phyloP scores from a whole-genome alignment of 2,888 invertebrate genomes.

The Camptogramma bilineatum region DNA sequence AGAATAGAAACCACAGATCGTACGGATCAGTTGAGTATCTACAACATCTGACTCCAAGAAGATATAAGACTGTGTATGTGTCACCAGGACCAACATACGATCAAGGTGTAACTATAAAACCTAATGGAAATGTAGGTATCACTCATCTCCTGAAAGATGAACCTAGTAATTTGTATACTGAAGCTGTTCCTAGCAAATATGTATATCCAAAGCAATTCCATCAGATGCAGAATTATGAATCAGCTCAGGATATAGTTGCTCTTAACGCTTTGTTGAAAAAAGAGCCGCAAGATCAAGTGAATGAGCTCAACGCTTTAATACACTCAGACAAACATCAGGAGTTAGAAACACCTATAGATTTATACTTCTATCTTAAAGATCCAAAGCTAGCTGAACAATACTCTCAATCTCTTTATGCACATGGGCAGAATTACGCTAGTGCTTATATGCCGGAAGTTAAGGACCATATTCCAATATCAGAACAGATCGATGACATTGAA shows the following conservation, averaged over 20 bases:
- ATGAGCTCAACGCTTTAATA: conserved; percentile 79
- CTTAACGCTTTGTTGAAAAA: conserved; percentile 79
- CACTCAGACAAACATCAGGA: conserved; percentile 51
- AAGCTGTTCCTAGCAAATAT: conserved; percentile 64
- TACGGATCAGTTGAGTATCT: conserved; percentile 67
- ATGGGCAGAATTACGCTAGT: conserved; percentile 57
- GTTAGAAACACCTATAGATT: conserved; percentile 66
- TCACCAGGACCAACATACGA: conserved; percentile 65
- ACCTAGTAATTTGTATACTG: conserved; percentile 58
- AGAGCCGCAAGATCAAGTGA: conserved; percentile 77
- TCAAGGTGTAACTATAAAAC: conserved; percentile 75
- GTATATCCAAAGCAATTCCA: conserved; percentile 68
- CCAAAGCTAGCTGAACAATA: conserved; percentile 52
- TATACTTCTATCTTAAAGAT: conserved; percentile 72
- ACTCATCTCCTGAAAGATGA: conserved; percentile 52
- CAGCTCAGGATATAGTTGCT: conserved; percentile 70
- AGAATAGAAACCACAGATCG: conserved; percentile 75
- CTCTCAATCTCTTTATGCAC: conserved; percentile 54
- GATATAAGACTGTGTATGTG: conserved; percentile 60
- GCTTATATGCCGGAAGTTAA: conserved; percentile 54
- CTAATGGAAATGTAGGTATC: conserved; percentile 68
- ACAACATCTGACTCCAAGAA: conserved; percentile 59
- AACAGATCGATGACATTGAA: conserved; percentile 74
- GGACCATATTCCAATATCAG: conserved; percentile 77
- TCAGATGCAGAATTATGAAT: conserved; percentile 67